phyloP scores from a whole-genome alignment of 2,888 invertebrate genomes.

The Adelognathus sp. region DNA sequence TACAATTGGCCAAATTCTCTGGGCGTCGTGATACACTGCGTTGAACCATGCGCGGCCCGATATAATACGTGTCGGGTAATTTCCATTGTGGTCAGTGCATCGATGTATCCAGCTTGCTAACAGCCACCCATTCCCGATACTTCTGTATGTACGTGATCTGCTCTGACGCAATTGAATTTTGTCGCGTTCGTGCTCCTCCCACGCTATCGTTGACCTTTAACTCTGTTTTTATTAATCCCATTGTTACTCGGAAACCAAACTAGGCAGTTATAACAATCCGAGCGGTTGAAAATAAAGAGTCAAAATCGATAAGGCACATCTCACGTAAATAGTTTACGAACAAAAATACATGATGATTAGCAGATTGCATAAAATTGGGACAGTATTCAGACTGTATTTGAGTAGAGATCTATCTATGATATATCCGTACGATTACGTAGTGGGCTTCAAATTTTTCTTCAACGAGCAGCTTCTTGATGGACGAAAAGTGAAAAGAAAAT shows the following conservation, averaged over 20 bases:
- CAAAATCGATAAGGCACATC: too few relatives aligned
- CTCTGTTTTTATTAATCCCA: conserved; percentile 21
- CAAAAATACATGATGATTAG: too few relatives aligned
- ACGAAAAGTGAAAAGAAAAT: too few relatives aligned
- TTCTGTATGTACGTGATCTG: not conserved
- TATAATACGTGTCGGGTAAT: not conserved
- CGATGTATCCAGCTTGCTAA: not conserved
- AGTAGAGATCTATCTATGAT: too few relatives aligned
- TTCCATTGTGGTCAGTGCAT: conserved; percentile 12
- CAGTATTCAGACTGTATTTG: too few relatives aligned
- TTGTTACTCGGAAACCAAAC: not conserved
- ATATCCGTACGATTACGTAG: too few relatives aligned
- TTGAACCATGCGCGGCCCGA: not conserved
- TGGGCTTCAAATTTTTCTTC: too few relatives aligned
- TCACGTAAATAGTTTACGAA: too few relatives aligned
- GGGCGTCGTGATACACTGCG: not conserved
- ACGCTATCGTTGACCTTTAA: conserved; percentile 10
- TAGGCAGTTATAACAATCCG: not conserved
- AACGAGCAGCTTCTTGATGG: too few relatives aligned
- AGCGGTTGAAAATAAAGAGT: not conserved
- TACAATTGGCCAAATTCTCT: not conserved
- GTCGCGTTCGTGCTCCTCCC: not conserved
- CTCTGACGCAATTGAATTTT: conserved; percentile 4
- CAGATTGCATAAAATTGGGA: too few relatives aligned
- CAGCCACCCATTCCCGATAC: not conserved